Evolutionary conservation across 2,888 invertebrate species (phyloP).

Genomic region (Ornithoptera alexandrae): DNA sequence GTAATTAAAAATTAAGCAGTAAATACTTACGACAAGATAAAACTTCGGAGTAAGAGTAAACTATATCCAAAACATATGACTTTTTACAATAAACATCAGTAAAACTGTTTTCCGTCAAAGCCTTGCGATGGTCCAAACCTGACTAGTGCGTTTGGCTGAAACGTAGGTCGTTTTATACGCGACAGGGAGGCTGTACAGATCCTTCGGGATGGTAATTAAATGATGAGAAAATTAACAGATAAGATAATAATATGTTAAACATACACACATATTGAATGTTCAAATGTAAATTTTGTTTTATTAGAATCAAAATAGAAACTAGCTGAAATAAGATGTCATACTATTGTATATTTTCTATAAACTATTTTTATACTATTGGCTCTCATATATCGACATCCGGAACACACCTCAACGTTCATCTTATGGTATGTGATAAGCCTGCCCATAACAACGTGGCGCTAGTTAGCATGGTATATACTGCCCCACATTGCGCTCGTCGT

Average conservation of each 20-base stretch:
- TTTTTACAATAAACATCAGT: conserved; percentile 2
- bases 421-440: too few relatives aligned
- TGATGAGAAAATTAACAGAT: conserved; percentile 15
- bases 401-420: too few relatives aligned
- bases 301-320: not conserved
- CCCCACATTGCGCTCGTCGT: too few relatives aligned
- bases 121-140: conserved; percentile 42
- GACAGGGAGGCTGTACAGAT: conserved; percentile 32
- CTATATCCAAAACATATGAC: not conserved
- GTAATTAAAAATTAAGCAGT: not conserved
- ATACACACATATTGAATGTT: not conserved
- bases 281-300: not conserved
- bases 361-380: too few relatives aligned
- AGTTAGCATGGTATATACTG: too few relatives aligned
- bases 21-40: not conserved
- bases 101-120: conserved; percentile 27
- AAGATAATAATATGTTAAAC: conserved; percentile 16
- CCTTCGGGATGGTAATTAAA: conserved; percentile 28
- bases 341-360: too few relatives aligned
- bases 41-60: not conserved
- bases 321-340: not conserved
- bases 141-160: conserved; percentile 45
- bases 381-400: too few relatives aligned
- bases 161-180: conserved; percentile 38
- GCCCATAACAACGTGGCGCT: too few relatives aligned